Evolutionary conservation across 2,888 invertebrate species (phyloP).

Genomic region (Thereva nobilitata): DNA sequence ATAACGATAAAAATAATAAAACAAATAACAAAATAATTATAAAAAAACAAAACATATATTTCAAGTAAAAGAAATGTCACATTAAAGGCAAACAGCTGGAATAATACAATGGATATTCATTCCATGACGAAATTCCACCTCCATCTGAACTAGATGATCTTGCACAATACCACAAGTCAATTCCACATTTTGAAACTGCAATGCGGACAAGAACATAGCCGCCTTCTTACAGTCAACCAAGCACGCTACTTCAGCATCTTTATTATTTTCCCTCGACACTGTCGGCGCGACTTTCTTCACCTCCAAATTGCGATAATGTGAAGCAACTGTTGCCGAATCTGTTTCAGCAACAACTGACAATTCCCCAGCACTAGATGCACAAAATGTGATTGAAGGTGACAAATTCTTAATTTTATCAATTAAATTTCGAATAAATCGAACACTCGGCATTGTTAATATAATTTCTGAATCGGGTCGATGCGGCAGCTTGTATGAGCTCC

Average conservation of each 20-base stretch:
- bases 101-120: slow-evolving; percentile 81
- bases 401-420: slow-evolving; percentile 85
- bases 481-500: slow-evolving; percentile 73
- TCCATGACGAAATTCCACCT: slow-evolving; percentile 73
- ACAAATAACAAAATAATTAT: not conserved
- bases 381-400: slow-evolving; percentile 70
- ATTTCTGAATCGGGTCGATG: slow-evolving; percentile 63
- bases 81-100: slow-evolving; percentile 64
- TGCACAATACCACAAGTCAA: slow-evolving; percentile 79
- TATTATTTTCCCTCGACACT: slow-evolving; percentile 46
- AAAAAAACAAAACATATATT: slow-evolving; percentile 3
- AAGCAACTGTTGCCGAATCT: slow-evolving; percentile 78
- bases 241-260: slow-evolving; percentile 60
- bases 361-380: slow-evolving; percentile 73
- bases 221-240: slow-evolving; percentile 79
- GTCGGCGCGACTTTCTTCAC: slow-evolving; percentile 60
- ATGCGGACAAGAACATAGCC: slow-evolving; percentile 76
- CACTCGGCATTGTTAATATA: slow-evolving; percentile 65
- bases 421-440: slow-evolving; percentile 76
- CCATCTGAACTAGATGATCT: slow-evolving; percentile 73
- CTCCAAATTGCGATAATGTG: slow-evolving; percentile 75
- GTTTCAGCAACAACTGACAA: slow-evolving; percentile 77
- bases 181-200: slow-evolving; percentile 73
- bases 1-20: no score
- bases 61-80: slow-evolving; percentile 16